A percentile compares a stretch with the other conserved stretches of the same genome.
Conservation (phyloP, 2,797 vertebrate genomes). For the Graptemys geographica region DNA sequence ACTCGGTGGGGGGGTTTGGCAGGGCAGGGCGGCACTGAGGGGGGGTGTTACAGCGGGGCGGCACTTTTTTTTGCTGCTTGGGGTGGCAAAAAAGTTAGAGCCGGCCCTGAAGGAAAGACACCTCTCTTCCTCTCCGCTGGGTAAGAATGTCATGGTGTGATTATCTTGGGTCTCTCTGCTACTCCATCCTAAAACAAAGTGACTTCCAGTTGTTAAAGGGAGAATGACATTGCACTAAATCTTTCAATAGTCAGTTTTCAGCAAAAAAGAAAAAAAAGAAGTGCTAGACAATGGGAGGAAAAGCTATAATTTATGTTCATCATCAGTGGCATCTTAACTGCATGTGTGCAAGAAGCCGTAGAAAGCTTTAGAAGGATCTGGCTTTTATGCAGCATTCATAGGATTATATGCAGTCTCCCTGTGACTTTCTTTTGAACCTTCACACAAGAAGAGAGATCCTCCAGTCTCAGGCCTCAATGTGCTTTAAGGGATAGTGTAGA, state of each 20-base stretch:
- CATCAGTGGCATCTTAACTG: constrained; percentile 43
- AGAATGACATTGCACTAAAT: constrained; percentile 54
- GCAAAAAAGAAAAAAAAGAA: constrained; percentile 48
- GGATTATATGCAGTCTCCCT: constrained; percentile 31
- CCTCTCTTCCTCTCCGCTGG: constrained; percentile 14
- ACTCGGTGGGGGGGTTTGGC: too few relatives aligned
- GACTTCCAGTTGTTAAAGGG: constrained; percentile 55
- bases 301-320: constrained; percentile 56
- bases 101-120: constrained; percentile 1
- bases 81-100: too few relatives aligned
- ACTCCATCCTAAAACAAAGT: constrained; percentile 59
- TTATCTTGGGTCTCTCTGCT: constrained; percentile 59
- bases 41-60: too few relatives aligned
- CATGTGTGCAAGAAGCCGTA: constrained; percentile 40
- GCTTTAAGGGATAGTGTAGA: background rate
- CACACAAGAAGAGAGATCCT: background rate
- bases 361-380: constrained; percentile 10
- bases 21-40: too few relatives aligned
- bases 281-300: constrained; percentile 20
- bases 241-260: constrained; percentile 54
- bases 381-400: constrained; percentile 44
- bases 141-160: constrained; percentile 56
- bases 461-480: background rate
- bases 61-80: too few relatives aligned
- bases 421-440: constrained; percentile 16